Percentiles rank a stretch among this genome's conserved stretches.
These are phyloP conservation scores for Galago senegalensis DNA, from an alignment of 2,797 vertebrate species.

Conservation along the genomic window DNA sequence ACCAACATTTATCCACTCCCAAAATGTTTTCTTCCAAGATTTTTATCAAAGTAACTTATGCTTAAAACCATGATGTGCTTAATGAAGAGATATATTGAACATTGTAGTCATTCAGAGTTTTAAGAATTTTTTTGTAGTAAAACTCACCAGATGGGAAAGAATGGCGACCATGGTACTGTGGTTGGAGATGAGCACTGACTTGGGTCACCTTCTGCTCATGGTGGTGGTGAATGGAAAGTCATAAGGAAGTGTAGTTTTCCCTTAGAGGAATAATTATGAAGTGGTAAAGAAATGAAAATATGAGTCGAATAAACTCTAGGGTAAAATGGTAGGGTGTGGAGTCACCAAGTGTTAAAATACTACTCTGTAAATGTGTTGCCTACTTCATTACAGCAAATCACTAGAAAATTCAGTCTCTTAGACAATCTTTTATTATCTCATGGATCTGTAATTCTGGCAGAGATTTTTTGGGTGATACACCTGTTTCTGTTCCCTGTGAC, in stretches of 20 bases:
- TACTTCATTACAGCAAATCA: background rate
- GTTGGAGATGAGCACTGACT: background rate
- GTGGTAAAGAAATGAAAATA: background rate
- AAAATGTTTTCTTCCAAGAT: background rate
- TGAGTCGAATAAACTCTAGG: background rate
- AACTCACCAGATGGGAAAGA: background rate
- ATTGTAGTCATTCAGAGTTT: background rate
- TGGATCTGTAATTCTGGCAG: background rate
- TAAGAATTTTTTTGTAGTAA: background rate
- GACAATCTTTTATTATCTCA: background rate
- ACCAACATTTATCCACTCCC: background rate
- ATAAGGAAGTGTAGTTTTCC: background rate
- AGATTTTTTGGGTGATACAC: fast-evolving
- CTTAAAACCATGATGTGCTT: background rate
- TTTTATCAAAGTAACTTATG: background rate
- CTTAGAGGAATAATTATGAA: background rate
- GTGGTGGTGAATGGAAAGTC: fast-evolving
- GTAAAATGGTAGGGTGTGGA: background rate
- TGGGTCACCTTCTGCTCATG: background rate
- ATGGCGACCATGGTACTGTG: background rate
- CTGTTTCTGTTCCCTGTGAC: background rate
- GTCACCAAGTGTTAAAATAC: background rate
- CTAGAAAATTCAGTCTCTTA: background rate
- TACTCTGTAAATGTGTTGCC: background rate
- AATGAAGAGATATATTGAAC: background rate